Conservation (phyloP, 92 coral and sea anemone species). For the Palythoa heliodiscus region DNA sequence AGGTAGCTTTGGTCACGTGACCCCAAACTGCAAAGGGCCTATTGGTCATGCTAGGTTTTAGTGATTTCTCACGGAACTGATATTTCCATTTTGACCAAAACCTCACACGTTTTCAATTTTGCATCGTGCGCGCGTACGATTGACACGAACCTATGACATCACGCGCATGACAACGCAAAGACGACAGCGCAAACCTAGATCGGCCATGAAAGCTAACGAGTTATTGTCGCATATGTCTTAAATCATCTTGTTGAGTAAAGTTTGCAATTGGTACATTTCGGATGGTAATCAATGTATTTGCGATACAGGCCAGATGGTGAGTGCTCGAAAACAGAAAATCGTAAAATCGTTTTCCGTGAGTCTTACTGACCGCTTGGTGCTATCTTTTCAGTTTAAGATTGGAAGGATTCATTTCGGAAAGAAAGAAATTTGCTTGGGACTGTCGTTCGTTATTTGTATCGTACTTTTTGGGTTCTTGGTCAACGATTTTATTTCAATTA, state of each 20-base stretch:
- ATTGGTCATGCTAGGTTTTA: neutral
- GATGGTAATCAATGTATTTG: conserved; percentile 43
- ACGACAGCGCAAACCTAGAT: neutral
- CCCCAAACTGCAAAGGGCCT: no score
- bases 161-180: conserved; percentile 46
- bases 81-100: neutral
- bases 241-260: neutral
- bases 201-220: neutral
- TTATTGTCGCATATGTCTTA: neutral
- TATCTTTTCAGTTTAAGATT: conserved; percentile 82
- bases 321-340: neutral
- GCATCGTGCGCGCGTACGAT: conserved; percentile 40
- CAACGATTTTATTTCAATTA: conserved; percentile 84
- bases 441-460: conserved; percentile 73
- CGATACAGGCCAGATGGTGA: conserved; percentile 55
- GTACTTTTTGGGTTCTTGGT: conserved; percentile 79
- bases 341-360: neutral
- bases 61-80: no score
- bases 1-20: no score
- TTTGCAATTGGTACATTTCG: conserved; percentile 15
- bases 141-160: conserved; percentile 55
- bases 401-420: conserved; percentile 86
- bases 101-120: neutral
- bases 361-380: neutral
- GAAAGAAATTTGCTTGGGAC: conserved; percentile 82